Evolutionary conservation across 2,888 invertebrate species (phyloP).

Genomic region (Arrhopalites spinosus): DNA sequence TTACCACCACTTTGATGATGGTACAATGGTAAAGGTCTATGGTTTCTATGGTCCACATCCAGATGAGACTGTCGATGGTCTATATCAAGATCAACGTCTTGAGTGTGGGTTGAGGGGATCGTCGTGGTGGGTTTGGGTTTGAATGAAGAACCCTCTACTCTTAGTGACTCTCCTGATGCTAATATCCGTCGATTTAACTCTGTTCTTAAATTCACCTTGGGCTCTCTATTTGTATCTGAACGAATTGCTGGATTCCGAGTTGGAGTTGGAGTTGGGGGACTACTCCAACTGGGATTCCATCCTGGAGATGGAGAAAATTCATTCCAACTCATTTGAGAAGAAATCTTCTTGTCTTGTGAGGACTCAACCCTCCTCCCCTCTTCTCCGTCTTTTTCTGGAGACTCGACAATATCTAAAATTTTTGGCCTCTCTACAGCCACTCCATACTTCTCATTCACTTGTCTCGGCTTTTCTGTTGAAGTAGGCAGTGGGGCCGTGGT

Average conservation of each 20-base stretch:
- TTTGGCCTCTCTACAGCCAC: not conserved
- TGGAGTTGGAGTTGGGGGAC: not conserved
- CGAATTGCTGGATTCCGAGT: not conserved
- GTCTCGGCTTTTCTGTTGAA: not conserved
- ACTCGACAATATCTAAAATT: not conserved
- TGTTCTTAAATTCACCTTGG: conserved; percentile 33
- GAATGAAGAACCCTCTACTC: conserved; percentile 6
- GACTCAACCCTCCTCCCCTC: not conserved
- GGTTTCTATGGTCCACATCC: not conserved
- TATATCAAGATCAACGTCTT: too few species aligned
- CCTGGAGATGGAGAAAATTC: conserved; percentile 22
- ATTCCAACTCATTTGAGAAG: conserved; percentile 26
- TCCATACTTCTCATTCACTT: not conserved
- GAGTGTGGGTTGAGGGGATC: too few species aligned
- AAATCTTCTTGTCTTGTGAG: not conserved
- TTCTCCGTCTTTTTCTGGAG: not conserved
- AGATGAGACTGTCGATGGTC: not conserved
- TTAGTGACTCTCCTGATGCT: conserved; percentile 28
- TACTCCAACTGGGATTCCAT: not conserved
- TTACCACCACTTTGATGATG: not conserved
- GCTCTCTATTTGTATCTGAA: not conserved
- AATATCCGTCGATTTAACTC: conserved; percentile 30
- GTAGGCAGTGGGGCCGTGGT: not conserved
- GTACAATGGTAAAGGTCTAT: not conserved
- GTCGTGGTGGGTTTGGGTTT: too few species aligned